phyloP scores from a whole-genome alignment of 2,113 vertebrate genomes.

The Xiphophorus maculatus region DNA sequence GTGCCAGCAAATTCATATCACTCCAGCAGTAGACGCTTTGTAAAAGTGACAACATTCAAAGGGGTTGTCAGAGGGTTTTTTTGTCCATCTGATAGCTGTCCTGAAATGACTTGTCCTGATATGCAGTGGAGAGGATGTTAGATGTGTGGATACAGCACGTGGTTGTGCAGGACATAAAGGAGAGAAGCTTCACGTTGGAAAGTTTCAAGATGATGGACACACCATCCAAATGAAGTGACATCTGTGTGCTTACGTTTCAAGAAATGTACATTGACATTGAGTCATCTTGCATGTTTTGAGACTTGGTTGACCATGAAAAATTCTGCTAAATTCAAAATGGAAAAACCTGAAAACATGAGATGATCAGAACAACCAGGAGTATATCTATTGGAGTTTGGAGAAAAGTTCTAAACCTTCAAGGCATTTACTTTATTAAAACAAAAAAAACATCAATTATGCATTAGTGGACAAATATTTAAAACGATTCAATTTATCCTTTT shows the following conservation, averaged over 20 bases:
- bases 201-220: slow-evolving; percentile 17
- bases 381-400: not conserved
- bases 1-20: slow-evolving; percentile 35
- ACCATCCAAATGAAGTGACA: slow-evolving; percentile 5
- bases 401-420: too few relatives aligned
- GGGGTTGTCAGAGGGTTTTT: not conserved
- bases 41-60: slow-evolving; percentile 48
- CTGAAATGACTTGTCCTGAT: slow-evolving; percentile 22
- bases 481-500: not conserved
- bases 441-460: too few relatives aligned
- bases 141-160: slow-evolving; percentile 12
- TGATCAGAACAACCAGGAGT: not conserved
- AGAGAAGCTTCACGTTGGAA: not conserved
- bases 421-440: not conserved
- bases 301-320: not conserved
- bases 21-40: slow-evolving; percentile 35
- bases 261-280: not conserved
- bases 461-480: not conserved
- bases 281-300: not conserved
- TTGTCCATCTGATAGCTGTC: slow-evolving; percentile 14
- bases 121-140: slow-evolving; percentile 8
- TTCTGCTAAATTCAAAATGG: not conserved
- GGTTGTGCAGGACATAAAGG: slow-evolving; percentile 1
- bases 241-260: slow-evolving; percentile 2
- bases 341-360: not conserved